Evolutionary conservation across 2,888 invertebrate species (phyloP).

Genomic region (Drosophila lutescens): DNA sequence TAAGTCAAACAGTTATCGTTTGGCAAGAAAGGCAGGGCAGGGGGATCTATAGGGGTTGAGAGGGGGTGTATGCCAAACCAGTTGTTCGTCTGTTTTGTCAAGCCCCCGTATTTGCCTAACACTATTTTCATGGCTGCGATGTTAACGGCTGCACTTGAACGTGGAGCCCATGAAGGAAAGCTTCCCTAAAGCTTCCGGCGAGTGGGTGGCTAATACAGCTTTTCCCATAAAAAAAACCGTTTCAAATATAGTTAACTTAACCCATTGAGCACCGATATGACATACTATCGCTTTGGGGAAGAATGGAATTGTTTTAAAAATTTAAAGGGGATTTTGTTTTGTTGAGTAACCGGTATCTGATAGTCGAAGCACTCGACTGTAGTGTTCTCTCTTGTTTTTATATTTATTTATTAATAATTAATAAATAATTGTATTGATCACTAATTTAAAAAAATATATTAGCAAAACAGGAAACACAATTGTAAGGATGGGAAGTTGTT

Average conservation of each 20-base stretch:
- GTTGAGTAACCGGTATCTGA: no score
- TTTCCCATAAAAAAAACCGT: conserved; percentile 3
- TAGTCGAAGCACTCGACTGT: no score
- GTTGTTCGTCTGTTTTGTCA: conserved; percentile 60
- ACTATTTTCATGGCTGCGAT: conserved; percentile 67
- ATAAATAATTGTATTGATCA: no score
- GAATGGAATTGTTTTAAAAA: no score
- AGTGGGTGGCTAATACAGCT: conserved; percentile 31
- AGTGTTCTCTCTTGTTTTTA: no score
- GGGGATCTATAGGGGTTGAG: conserved; percentile 30
- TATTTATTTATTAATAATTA: no score
- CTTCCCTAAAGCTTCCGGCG: conserved; percentile 33
- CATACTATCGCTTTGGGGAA: no score
- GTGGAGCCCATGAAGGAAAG: conserved; percentile 17
- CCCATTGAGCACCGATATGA: conserved; percentile 4
- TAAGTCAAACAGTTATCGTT: conserved; percentile 37
- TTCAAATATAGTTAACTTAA: conserved; percentile 1
- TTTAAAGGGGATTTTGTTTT: no score
- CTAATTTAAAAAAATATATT: no score
- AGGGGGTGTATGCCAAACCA: conserved; percentile 49
- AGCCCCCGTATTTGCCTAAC: conserved; percentile 62
- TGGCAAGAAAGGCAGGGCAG: background rate
- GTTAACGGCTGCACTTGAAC: conserved; percentile 68
- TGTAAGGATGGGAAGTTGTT: no score
- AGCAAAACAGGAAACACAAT: no score